These are phyloP conservation scores for Takifugu flavidus DNA, from an alignment of 2,113 vertebrate species.

Conservation along the genomic window DNA sequence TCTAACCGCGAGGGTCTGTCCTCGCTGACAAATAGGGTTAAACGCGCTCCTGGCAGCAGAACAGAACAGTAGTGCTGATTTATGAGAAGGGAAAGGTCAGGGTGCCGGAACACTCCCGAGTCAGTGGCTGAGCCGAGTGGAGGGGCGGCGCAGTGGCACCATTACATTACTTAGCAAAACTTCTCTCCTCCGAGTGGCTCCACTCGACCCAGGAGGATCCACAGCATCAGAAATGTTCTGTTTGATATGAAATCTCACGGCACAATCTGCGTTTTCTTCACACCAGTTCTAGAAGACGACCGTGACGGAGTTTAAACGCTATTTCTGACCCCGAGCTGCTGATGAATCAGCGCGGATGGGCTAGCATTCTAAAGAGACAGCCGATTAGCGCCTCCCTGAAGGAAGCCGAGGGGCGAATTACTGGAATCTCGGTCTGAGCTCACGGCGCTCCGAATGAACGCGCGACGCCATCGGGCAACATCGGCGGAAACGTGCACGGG, in stretches of 20 bases:
- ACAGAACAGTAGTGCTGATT: constrained; percentile 63
- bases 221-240: no score
- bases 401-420: not conserved
- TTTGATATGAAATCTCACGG: no score
- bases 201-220: not conserved
- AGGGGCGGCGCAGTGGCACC: constrained; percentile 28
- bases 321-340: no score
- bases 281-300: no score
- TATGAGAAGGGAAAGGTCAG: constrained; percentile 73
- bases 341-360: no score
- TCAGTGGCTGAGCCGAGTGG: constrained; percentile 27
- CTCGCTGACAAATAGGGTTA: constrained; percentile 73
- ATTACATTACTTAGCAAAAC: constrained; percentile 37
- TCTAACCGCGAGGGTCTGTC: constrained; percentile 35
- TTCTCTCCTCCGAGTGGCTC: constrained; percentile 8
- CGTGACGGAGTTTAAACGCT: no score
- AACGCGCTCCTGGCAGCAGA: constrained; percentile 71
- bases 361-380: not conserved
- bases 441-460: constrained; percentile 4
- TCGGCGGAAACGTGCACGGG: constrained; percentile 1
- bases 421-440: not conserved
- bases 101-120: constrained; percentile 29
- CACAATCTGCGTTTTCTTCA: no score
- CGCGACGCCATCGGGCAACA: constrained; percentile 4
- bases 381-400: not conserved